Base-by-base conservation (phyloP, 2,888 invertebrate species). In the Mechanitis mazaeus region DNA sequence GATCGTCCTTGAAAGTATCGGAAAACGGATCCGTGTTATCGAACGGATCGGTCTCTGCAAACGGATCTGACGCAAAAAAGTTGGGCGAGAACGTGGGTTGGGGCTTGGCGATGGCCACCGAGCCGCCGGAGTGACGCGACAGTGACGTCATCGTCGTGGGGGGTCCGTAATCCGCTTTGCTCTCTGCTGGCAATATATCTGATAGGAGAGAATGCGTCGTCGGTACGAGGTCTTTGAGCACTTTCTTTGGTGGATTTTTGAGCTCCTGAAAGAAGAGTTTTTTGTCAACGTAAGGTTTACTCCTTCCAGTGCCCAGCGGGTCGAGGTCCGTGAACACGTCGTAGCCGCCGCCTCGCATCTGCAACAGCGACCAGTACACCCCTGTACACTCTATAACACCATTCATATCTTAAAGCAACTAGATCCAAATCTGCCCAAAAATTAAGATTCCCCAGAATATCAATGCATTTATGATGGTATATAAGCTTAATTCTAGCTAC, bases 241-340 rank as follows among this genome's bases (percentile, higher is more conserved):
- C 95, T 90, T 96, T 96, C 91, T 97, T 96, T 74, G 97, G 96
- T 72, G 97, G 97, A 89, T 97, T 97, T 91, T 97, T 97, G 79
- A 97, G 92, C 86, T 97, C 96, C 91, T 97, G 96, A 92, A 97
- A 97, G 92, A 97, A 97, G 90, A 96, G 96, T 92, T 97, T 97
- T 91, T 96, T 96, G 92, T 97, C 97, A 79, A 97, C 94, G 91
- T 97, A 97, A 68, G 97, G 97, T 88, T 95, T 95, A 87, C 94
- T 95, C 85, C 95, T 93, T 79, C 97, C 96, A 74, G 96, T 97
- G 79, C 97, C 97, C 81, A 97, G 91, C 66, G 97, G 97, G 92
- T 97, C 97, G 85, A 97, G 91, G 83, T 97, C 97, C 71, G 96
- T 96, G 92, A 97, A 97, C 75, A 97, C 95, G 91, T 96, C 96